phyloP scores from a whole-genome alignment of 23 tunicate genomes.

The Halocynthia aurantium region DNA sequence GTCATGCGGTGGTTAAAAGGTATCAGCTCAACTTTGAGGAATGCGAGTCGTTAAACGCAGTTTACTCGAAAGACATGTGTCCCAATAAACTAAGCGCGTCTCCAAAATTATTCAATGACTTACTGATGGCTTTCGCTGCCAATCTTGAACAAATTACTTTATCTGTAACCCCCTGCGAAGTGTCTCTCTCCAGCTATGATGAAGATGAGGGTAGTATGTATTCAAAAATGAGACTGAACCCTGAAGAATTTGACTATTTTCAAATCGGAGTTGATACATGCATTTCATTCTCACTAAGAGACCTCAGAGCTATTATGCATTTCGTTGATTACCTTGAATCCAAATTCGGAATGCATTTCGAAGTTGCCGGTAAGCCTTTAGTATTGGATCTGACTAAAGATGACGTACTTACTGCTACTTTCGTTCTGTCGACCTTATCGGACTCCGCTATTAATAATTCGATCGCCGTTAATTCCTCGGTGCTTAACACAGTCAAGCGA shows the following conservation, averaged over 20 bases:
- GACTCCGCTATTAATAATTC: neutral
- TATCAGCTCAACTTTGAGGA: slow-evolving; percentile 81
- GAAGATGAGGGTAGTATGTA: slow-evolving; percentile 33
- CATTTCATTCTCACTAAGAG: slow-evolving; percentile 69
- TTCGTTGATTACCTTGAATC: slow-evolving; percentile 51
- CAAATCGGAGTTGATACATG: slow-evolving; percentile 89
- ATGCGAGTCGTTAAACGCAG: slow-evolving; percentile 84
- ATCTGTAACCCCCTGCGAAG: slow-evolving; percentile 60
- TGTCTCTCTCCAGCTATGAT: slow-evolving; percentile 47
- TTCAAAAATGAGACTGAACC: slow-evolving; percentile 66
- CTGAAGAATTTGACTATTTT: slow-evolving; percentile 72
- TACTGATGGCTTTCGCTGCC: slow-evolving; percentile 44
- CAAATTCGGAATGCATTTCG: slow-evolving; percentile 52
- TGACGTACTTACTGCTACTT: slow-evolving; percentile 38
- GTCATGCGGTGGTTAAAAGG: slow-evolving; percentile 76
- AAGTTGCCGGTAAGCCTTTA: slow-evolving; percentile 72
- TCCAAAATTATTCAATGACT: slow-evolving; percentile 47
- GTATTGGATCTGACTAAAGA: slow-evolving; percentile 44
- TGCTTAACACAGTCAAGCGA: too few species aligned
- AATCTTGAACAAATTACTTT: slow-evolving; percentile 57
- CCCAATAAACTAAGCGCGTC: slow-evolving; percentile 71
- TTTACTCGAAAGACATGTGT: slow-evolving; percentile 71
- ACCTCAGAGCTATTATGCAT: slow-evolving; percentile 52
- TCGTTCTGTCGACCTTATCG: slow-evolving; percentile 73
- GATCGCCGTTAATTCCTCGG: too few species aligned